Evolutionary conservation across 2,113 vertebrate genomes (phyloP).

Genomic region (Xiphias gladius): DNA sequence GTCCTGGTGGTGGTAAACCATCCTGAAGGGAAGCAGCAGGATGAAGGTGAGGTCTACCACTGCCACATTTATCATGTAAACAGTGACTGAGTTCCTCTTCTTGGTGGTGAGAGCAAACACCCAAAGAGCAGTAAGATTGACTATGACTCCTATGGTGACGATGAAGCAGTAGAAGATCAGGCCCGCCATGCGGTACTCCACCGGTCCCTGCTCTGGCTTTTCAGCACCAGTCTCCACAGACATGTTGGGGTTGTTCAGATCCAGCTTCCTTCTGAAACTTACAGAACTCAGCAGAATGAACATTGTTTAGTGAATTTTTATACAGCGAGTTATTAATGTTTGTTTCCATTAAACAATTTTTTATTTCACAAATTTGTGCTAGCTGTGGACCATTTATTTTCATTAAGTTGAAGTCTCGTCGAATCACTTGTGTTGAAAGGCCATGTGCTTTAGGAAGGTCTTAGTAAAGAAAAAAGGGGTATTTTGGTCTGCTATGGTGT

Average conservation of each 20-base stretch:
- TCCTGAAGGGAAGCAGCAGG: constrained; percentile 90
- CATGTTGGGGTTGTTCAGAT: constrained; percentile 68
- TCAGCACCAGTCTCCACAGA: constrained; percentile 6
- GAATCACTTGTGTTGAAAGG: background rate
- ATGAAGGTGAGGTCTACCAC: constrained; percentile 92
- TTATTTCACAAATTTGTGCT: background rate
- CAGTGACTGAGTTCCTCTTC: constrained; percentile 92
- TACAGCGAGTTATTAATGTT: background rate
- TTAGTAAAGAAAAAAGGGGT: background rate
- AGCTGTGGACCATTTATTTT: background rate
- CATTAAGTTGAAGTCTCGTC: background rate
- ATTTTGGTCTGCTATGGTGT: background rate
- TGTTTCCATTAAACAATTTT: background rate
- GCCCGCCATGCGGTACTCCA: constrained; percentile 87
- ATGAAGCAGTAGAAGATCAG: constrained; percentile 91
- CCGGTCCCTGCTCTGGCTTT: constrained; percentile 72
- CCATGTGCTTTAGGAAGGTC: background rate
- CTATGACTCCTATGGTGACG: constrained; percentile 88
- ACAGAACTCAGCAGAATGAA: background rate
- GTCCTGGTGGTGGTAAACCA: constrained; percentile 88
- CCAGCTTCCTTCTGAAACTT: constrained; percentile 58
- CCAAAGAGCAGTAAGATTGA: constrained; percentile 94
- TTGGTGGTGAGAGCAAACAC: constrained; percentile 97
- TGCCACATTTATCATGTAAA: constrained; percentile 98
- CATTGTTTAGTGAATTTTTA: background rate